Conservation (phyloP, 2,888 invertebrate species). For the Dryobota labecula region DNA sequence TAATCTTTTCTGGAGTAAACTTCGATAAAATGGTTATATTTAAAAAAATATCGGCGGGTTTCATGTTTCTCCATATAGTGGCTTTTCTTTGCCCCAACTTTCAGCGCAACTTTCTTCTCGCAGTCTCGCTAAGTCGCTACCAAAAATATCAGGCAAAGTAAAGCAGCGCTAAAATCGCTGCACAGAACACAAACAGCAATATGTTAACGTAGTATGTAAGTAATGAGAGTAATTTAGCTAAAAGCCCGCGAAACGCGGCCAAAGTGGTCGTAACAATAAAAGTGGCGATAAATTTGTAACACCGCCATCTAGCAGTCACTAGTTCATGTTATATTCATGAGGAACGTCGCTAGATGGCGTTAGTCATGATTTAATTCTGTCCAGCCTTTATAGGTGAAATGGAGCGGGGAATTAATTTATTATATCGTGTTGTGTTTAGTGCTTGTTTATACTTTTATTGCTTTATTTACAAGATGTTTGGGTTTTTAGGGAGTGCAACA, state of each 20-base stretch:
- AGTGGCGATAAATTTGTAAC: conserved; percentile 81
- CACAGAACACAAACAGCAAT: conserved; percentile 63
- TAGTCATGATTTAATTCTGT: conserved; percentile 85
- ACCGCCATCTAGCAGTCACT: conserved; percentile 82
- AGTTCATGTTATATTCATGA: conserved; percentile 85
- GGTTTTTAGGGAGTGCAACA: background rate
- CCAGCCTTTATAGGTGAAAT: conserved; percentile 56
- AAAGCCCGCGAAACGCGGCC: conserved; percentile 82
- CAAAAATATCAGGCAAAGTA: conserved; percentile 19
- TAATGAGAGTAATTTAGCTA: conserved; percentile 85
- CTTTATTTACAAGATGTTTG: conserved; percentile 46
- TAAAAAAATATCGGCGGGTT: no score
- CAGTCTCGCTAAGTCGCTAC: no score
- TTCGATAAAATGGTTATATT: no score
- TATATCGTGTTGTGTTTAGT: conserved; percentile 49
- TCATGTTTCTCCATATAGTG: background rate
- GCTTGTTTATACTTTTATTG: conserved; percentile 38
- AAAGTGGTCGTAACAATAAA: conserved; percentile 83
- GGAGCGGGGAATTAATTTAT: conserved; percentile 56
- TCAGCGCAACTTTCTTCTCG: background rate
- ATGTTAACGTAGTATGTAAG: conserved; percentile 78
- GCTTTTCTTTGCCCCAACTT: background rate
- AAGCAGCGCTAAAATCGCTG: conserved; percentile 62
- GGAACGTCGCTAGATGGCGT: conserved; percentile 82
- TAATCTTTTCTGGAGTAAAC: no score